These are phyloP conservation scores for Daktulosphaira vitifoliae DNA, from an alignment of 1,140 invertebrate species.

Conservation along the genomic window DNA sequence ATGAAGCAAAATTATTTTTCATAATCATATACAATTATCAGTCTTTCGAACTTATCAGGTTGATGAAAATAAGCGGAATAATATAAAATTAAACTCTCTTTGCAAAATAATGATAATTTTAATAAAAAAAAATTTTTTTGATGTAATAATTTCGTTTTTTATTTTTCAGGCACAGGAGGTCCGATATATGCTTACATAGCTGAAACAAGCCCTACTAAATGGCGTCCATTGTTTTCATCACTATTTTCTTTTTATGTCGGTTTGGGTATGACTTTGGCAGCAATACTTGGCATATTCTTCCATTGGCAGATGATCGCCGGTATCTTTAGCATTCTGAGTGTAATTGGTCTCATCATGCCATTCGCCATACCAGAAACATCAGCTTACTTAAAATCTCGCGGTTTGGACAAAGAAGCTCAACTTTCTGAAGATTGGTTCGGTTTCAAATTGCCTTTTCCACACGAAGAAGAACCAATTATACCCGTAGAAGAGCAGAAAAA, in stretches of 20 bases:
- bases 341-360: slow-evolving; percentile 46
- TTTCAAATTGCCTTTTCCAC: neutral
- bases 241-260: slow-evolving; percentile 47
- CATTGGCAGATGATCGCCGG: slow-evolving; percentile 41
- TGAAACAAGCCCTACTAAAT: slow-evolving; percentile 39
- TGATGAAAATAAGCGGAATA: no score
- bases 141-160: no score
- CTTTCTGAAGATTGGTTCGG: neutral
- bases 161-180: no score
- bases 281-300: slow-evolving; percentile 43
- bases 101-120: no score
- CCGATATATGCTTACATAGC: slow-evolving; percentile 40
- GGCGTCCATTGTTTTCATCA: slow-evolving; percentile 38
- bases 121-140: no score
- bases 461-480: no score
- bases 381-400: slow-evolving; percentile 49
- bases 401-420: slow-evolving; percentile 48
- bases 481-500: neutral
- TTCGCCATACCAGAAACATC: slow-evolving; percentile 61
- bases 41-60: no score
- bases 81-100: no score
- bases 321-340: slow-evolving; percentile 30
- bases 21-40: no score
- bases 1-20: no score
- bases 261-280: slow-evolving; percentile 47